A percentile compares a stretch with the other conserved stretches of the same genome.
Conservation (phyloP, 2,113 vertebrate genomes). For the Paraplagusia blochii region DNA sequence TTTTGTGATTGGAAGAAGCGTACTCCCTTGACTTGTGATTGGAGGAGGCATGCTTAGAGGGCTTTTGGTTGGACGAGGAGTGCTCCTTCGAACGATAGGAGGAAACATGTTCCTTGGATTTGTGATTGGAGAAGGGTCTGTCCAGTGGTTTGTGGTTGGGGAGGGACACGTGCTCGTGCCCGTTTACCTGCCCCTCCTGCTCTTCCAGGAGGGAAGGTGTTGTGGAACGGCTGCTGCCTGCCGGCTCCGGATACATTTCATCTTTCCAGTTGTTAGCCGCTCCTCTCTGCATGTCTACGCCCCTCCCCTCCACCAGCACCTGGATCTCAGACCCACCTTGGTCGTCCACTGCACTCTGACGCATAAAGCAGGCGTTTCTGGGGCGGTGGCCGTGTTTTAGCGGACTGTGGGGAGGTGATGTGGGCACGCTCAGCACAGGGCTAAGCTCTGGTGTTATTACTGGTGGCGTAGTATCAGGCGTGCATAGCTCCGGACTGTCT, state of each 20-base stretch:
- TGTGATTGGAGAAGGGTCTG: constrained; percentile 83
- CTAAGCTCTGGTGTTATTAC: constrained; percentile 90
- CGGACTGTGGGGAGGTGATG: constrained; percentile 82
- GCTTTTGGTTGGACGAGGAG: constrained; percentile 72
- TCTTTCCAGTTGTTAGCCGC: constrained; percentile 87
- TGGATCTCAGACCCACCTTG: constrained; percentile 89
- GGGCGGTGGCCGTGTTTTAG: constrained; percentile 75
- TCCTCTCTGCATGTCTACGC: constrained; percentile 60
- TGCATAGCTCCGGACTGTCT: constrained; percentile 94
- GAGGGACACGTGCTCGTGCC: constrained; percentile 81
- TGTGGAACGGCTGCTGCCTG: constrained; percentile 76
- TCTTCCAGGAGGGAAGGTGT: constrained; percentile 80
- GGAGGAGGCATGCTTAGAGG: constrained; percentile 73
- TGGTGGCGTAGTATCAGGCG: constrained; percentile 91
- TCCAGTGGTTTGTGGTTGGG: constrained; percentile 87
- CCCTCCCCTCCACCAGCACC: constrained; percentile 88
- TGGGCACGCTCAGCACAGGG: constrained; percentile 85
- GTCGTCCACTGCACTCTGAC: constrained; percentile 88
- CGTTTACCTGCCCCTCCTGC: constrained; percentile 80
- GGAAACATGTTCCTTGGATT: constrained; percentile 74
- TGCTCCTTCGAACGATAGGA: constrained; percentile 73
- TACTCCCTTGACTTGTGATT: constrained; percentile 76
- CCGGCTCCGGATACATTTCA: constrained; percentile 75
- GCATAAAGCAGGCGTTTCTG: constrained; percentile 87
- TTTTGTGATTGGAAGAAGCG: constrained; percentile 77